Percentiles rank a stretch among this genome's conserved stretches.
Conservation (phyloP, 2,113 vertebrate species). For the Chionodraco myersi region DNA sequence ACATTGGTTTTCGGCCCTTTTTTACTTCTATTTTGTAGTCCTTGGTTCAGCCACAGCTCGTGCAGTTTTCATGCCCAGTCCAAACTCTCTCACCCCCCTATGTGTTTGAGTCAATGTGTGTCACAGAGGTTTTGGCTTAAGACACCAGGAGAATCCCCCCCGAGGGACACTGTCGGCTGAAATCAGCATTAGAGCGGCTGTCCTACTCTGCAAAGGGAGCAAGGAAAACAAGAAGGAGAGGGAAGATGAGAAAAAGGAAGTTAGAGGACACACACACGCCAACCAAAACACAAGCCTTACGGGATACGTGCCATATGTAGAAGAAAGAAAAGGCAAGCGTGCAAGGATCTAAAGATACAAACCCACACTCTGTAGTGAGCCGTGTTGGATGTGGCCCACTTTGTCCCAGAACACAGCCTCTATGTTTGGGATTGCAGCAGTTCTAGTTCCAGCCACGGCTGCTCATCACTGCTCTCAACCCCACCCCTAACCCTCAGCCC, state of each 20-base stretch:
- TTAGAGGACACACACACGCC: slow-evolving; percentile 19
- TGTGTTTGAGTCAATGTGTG: slow-evolving; percentile 44
- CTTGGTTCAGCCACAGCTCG: neutral
- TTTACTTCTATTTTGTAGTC: neutral
- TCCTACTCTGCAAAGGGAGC: slow-evolving; percentile 33
- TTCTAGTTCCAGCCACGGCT: slow-evolving; percentile 43
- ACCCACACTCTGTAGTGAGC: neutral
- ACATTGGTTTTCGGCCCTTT: neutral
- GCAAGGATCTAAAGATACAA: neutral
- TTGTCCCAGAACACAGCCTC: slow-evolving; percentile 41
- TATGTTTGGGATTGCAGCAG: slow-evolving; percentile 73
- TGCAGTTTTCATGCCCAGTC: slow-evolving; percentile 9
- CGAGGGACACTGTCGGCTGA: slow-evolving; percentile 61
- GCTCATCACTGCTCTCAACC: slow-evolving; percentile 54
- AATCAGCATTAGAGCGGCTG: slow-evolving; percentile 61
- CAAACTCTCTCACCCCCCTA: neutral
- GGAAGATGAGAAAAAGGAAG: slow-evolving; percentile 22
- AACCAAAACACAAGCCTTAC: slow-evolving; percentile 10
- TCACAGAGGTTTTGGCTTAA: slow-evolving; percentile 63
- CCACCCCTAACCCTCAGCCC: slow-evolving; percentile 58
- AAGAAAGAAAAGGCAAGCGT: neutral
- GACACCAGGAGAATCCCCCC: slow-evolving; percentile 68
- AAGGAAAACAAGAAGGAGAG: slow-evolving; percentile 13
- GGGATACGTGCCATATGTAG: slow-evolving; percentile 6
- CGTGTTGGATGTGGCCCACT: slow-evolving; percentile 44